Base-by-base conservation (phyloP, 1,140 invertebrate species). In the Antheraea mylitta region DNA sequence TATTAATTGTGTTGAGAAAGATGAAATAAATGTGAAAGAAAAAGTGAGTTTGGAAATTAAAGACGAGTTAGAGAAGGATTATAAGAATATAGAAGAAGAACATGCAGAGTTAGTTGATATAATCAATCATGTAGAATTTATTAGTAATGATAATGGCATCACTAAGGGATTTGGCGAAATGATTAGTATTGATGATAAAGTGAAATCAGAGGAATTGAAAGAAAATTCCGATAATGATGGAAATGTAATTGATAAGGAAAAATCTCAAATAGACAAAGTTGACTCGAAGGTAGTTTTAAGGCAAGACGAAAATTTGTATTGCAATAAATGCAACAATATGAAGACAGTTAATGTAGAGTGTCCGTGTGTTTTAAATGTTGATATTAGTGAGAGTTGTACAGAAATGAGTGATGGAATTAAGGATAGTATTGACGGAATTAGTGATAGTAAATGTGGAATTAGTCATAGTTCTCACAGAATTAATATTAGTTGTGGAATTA, bases 311-410 rank as follows among this genome's bases (percentile, higher is more conserved):
- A 53, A 53, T 53, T n/a, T 53, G 16, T 69, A 18, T 64, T 72
- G 72, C 48, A 68, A 76, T 62, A 74, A 66, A 18, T 78, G 69
- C 66, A 67, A 60, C 37, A 73, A 65, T 53, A 37, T 48, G 6
- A 69, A 70, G 37, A 53, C 45, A 53, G 45, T 53, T 13, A 53
- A 53, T 53, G 45, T 53, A 6, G 45, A 53, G 45, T 53, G 45
- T 6, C 45, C 45, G 45, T 53, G 45, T 6, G 45, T 53, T 53
- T 53, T 53, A 53, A 77, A 69, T 53, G 79, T 73, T 19, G 65
- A 10, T 13, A 3, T 67, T 2, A 59, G 19, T 66, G 79, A 78
- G 9, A 66, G 62, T 16, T 16, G 16, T 6, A 13, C 11, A 53
- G 13, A 53, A 16, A 53, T 53, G 2, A 53, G 6, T 53, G 45